Conservation (phyloP, 35 echinoderm and acorn worm genomes). For the Ophiothrix spiculata region DNA sequence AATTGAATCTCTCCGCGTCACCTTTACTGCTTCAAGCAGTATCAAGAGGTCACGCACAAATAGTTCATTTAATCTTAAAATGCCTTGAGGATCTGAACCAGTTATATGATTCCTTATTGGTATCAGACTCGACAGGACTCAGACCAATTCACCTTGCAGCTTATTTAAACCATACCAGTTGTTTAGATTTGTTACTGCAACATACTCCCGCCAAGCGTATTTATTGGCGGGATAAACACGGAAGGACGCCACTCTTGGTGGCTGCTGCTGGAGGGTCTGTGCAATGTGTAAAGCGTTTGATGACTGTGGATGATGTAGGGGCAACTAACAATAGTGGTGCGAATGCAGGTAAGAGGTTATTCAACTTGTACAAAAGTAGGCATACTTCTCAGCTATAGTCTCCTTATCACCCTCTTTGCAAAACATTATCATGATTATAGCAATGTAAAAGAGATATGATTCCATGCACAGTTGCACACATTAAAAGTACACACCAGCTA, state of each 20-base stretch:
- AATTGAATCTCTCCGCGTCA: slow-evolving; percentile 6
- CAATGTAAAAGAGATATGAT: no score
- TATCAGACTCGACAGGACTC: not conserved
- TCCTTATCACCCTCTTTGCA: no score
- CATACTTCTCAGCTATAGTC: no score
- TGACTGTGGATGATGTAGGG: slow-evolving; percentile 22
- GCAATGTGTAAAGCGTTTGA: slow-evolving; percentile 20
- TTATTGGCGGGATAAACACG: slow-evolving; percentile 24
- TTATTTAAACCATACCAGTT: slow-evolving; percentile 6
- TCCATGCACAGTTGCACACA: no score
- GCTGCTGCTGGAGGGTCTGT: slow-evolving; percentile 31
- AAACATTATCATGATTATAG: no score
- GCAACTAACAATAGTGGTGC: slow-evolving; percentile 3
- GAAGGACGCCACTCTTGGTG: not conserved
- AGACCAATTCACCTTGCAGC: slow-evolving; percentile 30
- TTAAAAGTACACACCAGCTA: no score
- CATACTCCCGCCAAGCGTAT: not conserved
- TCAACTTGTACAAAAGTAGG: no score
- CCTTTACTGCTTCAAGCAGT: slow-evolving; percentile 26
- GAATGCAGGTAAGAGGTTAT: slow-evolving; percentile 6
- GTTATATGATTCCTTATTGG: not conserved
- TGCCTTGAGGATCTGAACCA: slow-evolving; percentile 11
- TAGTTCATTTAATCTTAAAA: slow-evolving; percentile 31
- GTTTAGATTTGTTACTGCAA: slow-evolving; percentile 8
- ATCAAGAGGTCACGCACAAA: not conserved